A percentile compares a stretch with the other conserved stretches of the same genome.
phyloP scores from a whole-genome alignment of 2,797 vertebrate genomes.

The Hemitrygon akajei region DNA sequence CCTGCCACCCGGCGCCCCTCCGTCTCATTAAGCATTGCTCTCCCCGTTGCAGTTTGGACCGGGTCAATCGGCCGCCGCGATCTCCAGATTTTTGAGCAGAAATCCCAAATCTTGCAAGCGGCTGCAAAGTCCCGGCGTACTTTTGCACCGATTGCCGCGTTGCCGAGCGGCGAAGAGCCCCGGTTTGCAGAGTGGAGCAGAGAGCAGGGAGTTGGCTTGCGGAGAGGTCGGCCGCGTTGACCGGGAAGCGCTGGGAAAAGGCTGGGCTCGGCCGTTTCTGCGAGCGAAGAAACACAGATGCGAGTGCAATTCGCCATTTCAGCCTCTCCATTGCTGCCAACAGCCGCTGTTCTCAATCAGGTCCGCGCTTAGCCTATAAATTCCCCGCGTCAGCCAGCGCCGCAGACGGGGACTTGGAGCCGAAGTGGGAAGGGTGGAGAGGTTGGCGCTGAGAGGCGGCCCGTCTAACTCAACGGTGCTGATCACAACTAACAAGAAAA shows the following conservation, averaged over 20 bases:
- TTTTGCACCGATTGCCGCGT: not conserved
- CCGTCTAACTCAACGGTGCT: no score
- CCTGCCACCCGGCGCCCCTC: no score
- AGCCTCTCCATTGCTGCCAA: not conserved
- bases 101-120: not conserved
- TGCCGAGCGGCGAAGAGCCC: not conserved
- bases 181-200: not conserved
- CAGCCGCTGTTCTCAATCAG: not conserved
- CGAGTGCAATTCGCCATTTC: not conserved
- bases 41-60: fast-evolving
- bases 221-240: not conserved
- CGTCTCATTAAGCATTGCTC: not conserved
- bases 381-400: not conserved
- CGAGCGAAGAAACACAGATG: not conserved
- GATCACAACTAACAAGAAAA: not conserved
- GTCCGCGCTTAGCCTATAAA: constrained; percentile 6
- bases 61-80: not conserved
- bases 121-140: not conserved
- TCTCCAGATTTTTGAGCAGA: not conserved
- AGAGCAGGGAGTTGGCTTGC: not conserved
- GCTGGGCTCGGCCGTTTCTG: not conserved
- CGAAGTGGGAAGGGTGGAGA: not conserved
- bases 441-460: no score
- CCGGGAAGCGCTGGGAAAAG: not conserved
- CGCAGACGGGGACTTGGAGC: not conserved